Base-by-base conservation (phyloP, 2,888 invertebrate species). In the Rhamphomyia laevipes region DNA sequence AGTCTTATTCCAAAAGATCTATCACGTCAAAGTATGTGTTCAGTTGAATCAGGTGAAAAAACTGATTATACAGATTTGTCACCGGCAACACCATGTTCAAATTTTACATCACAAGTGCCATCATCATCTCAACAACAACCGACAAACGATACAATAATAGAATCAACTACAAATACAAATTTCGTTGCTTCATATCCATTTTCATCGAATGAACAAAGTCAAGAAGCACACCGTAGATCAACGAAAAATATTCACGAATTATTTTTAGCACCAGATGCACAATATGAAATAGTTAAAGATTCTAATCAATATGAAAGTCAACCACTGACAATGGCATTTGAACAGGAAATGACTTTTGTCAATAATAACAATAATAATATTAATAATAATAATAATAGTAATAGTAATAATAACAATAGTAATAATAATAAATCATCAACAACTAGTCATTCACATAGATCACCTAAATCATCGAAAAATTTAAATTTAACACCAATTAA, bases 181-280 rank as follows among this genome's bases (percentile, higher is more conserved):
- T 70, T 70, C 45, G 65, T 70, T 1, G 70, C 69, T 16, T 67
- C 67, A 11, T 63, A 61, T 54, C 68, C 70, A 3, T 70, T 66
- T 47, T 69, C 67, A 21, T 69, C 69, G n/a, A 70, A 70, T 50
- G 67, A 69, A 35, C 69, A 68, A 56, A 68, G 68, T 50, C 58
- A 70, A 45, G 70, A 70, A 52, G 71, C 71, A 27, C 68, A 70
- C 58, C 64, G 70, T 7, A 62, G 70, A 12, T 67, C 70, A 21
- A 71, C 70, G 1, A 70, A 70, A 54, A 67, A 70, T 45, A 59
- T 67, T 9, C 57, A 59, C 46, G 60, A 59, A 16, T 64, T 67
- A 0, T 76, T 76, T 55, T 61, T 79, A 37, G 77, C 78, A 1
- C 77, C 78, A 0, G 79, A 80, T 56, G 77, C 80, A 1, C 80